A percentile compares a stretch with the other conserved stretches of the same genome.
These are phyloP conservation scores for Hystrix brachyura DNA, from an alignment of 2,113 vertebrate species.

Conservation along the genomic window DNA sequence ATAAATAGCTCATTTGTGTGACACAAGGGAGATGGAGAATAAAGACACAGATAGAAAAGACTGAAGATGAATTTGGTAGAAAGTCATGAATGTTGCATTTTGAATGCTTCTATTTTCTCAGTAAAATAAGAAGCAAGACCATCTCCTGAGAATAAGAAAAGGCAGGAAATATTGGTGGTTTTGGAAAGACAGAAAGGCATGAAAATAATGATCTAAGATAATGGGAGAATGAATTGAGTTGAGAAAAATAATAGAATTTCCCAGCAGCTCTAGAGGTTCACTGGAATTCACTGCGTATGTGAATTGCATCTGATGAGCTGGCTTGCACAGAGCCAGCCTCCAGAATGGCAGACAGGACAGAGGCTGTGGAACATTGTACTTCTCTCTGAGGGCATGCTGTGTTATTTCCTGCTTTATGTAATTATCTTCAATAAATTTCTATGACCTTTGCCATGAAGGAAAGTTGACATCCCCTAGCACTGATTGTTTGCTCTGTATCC, in stretches of 20 bases:
- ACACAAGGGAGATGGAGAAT: not conserved
- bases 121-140: constrained; percentile 15
- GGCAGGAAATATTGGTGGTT: not conserved
- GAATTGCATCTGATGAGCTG: not conserved
- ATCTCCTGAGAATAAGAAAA: constrained; percentile 24
- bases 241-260: not conserved
- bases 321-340: not conserved
- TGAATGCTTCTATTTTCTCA: constrained; percentile 36
- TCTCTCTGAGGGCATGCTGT: not conserved
- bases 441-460: constrained; percentile 60
- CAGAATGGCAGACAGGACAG: not conserved
- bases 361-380: not conserved
- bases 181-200: not conserved
- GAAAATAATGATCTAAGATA: constrained; percentile 38
- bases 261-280: not conserved
- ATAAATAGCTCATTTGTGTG: not conserved
- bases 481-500: constrained; percentile 62
- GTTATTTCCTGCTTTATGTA: constrained; percentile 55
- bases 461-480: constrained; percentile 58
- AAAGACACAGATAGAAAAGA: not conserved
- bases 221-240: constrained; percentile 8
- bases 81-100: constrained; percentile 17
- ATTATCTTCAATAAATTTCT: constrained; percentile 51
- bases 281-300: not conserved
- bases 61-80: not conserved